These are phyloP conservation scores for Muscicapa adusta DNA, from an alignment of 2,113 vertebrate species.

Conservation along the genomic window DNA sequence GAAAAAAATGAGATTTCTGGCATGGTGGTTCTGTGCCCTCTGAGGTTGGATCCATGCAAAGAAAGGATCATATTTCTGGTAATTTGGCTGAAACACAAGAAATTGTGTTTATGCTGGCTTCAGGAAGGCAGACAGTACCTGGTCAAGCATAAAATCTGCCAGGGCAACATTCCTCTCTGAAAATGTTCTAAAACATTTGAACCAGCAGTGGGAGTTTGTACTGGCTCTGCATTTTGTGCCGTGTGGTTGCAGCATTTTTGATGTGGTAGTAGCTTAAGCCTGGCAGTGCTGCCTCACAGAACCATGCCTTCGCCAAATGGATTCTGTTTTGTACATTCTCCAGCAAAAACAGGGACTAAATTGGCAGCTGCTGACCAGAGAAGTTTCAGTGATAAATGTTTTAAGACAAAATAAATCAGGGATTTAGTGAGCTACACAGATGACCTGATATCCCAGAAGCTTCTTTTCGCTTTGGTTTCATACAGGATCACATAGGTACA, in stretches of 20 bases:
- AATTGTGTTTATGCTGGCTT: conserved; percentile 31
- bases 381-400: neutral
- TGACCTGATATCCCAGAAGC: neutral
- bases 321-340: neutral
- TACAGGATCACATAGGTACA: neutral
- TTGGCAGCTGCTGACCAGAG: neutral
- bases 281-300: neutral
- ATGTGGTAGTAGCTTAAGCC: neutral
- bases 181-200: neutral
- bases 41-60: neutral
- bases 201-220: neutral
- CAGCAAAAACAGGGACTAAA: neutral
- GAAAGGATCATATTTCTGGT: neutral
- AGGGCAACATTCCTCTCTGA: neutral
- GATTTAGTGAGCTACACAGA: neutral
- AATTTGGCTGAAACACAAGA: neutral
- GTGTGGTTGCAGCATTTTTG: neutral
- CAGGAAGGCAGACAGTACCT: conserved; percentile 6
- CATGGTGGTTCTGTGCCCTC: neutral
- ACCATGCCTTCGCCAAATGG: neutral
- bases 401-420: neutral
- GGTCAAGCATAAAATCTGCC: conserved; percentile 30
- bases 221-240: neutral
- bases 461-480: neutral
- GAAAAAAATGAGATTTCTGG: neutral